Base-by-base conservation (phyloP, 2,113 vertebrate species). In the Danio rerio region DNA sequence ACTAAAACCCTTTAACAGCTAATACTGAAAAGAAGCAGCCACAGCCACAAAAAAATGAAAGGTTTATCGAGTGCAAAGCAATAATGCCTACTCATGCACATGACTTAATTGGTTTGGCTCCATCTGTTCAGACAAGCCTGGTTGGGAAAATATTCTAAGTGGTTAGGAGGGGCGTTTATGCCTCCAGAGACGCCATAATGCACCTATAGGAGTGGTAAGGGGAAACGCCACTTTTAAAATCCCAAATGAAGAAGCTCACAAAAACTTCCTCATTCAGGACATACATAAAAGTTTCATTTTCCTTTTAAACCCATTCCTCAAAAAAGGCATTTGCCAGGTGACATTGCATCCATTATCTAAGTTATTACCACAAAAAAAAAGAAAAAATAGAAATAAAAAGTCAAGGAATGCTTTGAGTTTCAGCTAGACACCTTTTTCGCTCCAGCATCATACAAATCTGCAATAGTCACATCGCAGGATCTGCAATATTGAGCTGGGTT, bases 31-130 rank as follows among this genome's bases (percentile, higher is more conserved):
- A 84, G 76, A 90, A 89, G 69, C 84, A 89, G 68, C 83, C 15
- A 10, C 20, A 43, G 72, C 63, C 40, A 45, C 80, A 88, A 83
- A 31, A 31, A 84, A 79, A 52, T 20, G 31, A 13, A 62, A 61
- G 49, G 86, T 88, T 88, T 83, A 83, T 50, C 75, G 81, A 86
- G 87, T 85, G 78, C 69, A 88, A 86, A 87, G 84, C 83, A 86
- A 90, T 88, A 86, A 88, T 81, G 85, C 68, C 76, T 81, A 65
- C 79, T 86, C 82, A 80, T 75, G 85, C 74, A 88, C 70, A 81
- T 12, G 47, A 61, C 53, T 40, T 85, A 91, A 89, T 63, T 84
- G 76, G 69, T 88, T 83, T 87, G 86, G 83, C 81, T 86, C 66
- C 53, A 40, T 88, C 75, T 87, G 83, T 85, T 88, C 85, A 68